A percentile compares a stretch with the other conserved stretches of the same genome.
phyloP scores from a whole-genome alignment of 2,888 invertebrate genomes.

The Caenorhabditis sp. region DNA sequence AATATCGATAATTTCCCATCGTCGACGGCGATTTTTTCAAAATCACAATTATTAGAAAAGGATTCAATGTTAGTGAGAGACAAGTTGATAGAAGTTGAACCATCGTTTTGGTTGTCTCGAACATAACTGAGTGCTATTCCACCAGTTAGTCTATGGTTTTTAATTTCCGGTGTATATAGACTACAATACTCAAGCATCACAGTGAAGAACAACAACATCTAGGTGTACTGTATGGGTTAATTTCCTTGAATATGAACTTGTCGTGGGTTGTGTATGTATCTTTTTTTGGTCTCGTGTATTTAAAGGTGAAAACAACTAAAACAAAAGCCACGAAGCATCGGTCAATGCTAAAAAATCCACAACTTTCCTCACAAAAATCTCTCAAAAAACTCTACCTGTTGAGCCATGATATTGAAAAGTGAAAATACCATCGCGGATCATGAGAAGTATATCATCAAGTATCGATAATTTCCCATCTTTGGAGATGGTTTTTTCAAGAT shows the following conservation, averaged over 20 bases:
- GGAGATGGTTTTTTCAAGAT: slow-evolving; percentile 25
- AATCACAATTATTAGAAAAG: slow-evolving; percentile 22
- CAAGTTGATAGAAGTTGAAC: slow-evolving; percentile 16
- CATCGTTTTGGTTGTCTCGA: slow-evolving; percentile 1
- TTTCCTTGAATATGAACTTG: too few species aligned
- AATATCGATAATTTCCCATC: slow-evolving; percentile 32
- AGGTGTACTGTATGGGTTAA: too few species aligned
- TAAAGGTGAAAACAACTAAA: too few species aligned
- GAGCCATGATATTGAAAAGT: slow-evolving; percentile 8
- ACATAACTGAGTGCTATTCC: background rate
- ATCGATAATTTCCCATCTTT: slow-evolving; percentile 36
- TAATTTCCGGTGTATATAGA: too few species aligned
- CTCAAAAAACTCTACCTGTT: slow-evolving; percentile 11
- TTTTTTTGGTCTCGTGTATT: too few species aligned
- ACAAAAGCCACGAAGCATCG: too few species aligned
- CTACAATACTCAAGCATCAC: too few species aligned
- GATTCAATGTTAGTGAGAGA: slow-evolving; percentile 17
- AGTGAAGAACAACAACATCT: too few species aligned
- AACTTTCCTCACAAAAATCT: too few species aligned
- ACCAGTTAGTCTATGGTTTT: too few species aligned
- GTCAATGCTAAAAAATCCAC: too few species aligned
- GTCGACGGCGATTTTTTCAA: slow-evolving; percentile 26
- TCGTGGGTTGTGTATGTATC: too few species aligned
- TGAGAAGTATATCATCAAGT: slow-evolving; percentile 32
- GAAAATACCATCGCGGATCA: slow-evolving; percentile 28